Evolutionary conservation across 2,888 invertebrate species (phyloP).

Genomic region (Rhingia rostrata): DNA sequence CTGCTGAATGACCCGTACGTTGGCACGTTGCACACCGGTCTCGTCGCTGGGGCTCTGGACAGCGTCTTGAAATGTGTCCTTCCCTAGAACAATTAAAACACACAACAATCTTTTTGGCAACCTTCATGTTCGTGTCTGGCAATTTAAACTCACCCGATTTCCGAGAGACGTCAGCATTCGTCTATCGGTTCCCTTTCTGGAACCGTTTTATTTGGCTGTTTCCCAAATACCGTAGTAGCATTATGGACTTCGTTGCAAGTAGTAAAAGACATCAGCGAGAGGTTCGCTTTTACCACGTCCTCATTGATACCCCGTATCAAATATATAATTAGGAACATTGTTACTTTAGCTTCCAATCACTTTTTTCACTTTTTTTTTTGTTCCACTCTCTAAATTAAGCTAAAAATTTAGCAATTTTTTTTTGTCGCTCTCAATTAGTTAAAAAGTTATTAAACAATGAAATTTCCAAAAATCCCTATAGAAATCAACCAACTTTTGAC

Average conservation of each 20-base stretch:
- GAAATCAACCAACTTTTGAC: too few relatives aligned
- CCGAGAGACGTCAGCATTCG: conserved; percentile 14
- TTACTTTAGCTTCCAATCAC: too few relatives aligned
- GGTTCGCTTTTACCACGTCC: not conserved
- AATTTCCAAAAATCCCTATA: too few relatives aligned
- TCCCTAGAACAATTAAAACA: conserved; percentile 31
- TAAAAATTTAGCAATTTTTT: too few relatives aligned
- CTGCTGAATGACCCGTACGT: conserved; percentile 20
- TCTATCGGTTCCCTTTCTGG: conserved; percentile 14
- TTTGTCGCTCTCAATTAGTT: too few relatives aligned
- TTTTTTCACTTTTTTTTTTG: too few relatives aligned
- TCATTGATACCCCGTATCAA: conserved; percentile 13
- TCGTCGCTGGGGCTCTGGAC: conserved; percentile 6
- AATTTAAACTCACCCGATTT: conserved; percentile 16
- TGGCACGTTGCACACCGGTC: conserved; percentile 18
- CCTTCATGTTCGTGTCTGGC: conserved; percentile 5
- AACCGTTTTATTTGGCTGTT: conserved; percentile 1
- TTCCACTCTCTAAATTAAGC: too few relatives aligned
- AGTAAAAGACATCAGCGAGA: conserved; percentile 10
- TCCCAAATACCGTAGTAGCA: conserved; percentile 4
- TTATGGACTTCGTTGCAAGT: conserved; percentile 17
- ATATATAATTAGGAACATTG: not conserved
- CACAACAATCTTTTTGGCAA: conserved; percentile 19
- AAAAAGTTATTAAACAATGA: too few relatives aligned
- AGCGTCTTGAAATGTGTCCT: conserved; percentile 35